Conservation (phyloP, 1,140 invertebrate species). For the Panonychus citri region DNA sequence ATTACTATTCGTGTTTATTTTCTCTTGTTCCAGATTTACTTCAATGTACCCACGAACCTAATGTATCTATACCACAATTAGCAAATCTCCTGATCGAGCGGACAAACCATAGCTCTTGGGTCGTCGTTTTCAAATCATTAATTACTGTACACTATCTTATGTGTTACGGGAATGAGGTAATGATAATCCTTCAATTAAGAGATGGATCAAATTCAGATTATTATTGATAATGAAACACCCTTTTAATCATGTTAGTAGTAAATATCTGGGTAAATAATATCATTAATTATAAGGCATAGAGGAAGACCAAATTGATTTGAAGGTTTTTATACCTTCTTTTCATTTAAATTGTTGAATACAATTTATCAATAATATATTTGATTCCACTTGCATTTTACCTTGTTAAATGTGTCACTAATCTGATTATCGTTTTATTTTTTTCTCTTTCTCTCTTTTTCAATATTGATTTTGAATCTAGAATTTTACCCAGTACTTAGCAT, state of each 20-base stretch:
- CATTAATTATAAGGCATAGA: background rate
- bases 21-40: constrained; percentile 57
- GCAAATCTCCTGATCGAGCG: constrained; percentile 92
- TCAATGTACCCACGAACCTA: constrained; percentile 97
- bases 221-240: background rate
- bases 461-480: constrained; percentile 70
- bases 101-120: constrained; percentile 90
- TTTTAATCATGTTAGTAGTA: background rate
- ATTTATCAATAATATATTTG: background rate
- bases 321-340: background rate
- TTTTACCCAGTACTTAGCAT: constrained; percentile 97
- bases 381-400: background rate
- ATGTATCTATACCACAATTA: constrained; percentile 94
- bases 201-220: background rate
- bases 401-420: background rate
- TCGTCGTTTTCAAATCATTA: constrained; percentile 92
- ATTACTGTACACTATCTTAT: constrained; percentile 97
- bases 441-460: too few relatives aligned
- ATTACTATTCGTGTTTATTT: constrained; percentile 24
- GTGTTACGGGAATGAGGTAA: constrained; percentile 98
- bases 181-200: constrained; percentile 10
- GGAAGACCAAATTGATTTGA: background rate
- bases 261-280: background rate
- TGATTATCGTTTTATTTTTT: background rate
- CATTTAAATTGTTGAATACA: too few relatives aligned